These are phyloP conservation scores for Agrotis puta DNA, from an alignment of 2,888 invertebrate species.

Conservation along the genomic window DNA sequence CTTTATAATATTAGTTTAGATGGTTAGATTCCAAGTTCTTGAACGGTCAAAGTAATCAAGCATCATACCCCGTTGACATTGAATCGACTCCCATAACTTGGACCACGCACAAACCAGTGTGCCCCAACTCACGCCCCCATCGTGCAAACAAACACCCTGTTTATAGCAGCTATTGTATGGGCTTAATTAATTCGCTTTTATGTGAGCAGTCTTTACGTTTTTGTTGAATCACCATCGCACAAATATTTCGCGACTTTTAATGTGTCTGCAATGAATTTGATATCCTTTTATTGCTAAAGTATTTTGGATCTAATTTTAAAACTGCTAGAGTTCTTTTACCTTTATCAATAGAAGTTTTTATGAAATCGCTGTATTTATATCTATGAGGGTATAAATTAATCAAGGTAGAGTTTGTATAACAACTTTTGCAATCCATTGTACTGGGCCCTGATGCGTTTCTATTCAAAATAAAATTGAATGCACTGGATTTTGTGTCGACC, in stretches of 20 bases:
- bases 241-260: slow-evolving; percentile 64
- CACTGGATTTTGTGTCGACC: background rate
- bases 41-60: too few relatives aligned
- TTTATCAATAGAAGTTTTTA: background rate
- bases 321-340: background rate
- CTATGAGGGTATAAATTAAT: background rate
- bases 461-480: background rate
- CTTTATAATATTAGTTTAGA: too few relatives aligned
- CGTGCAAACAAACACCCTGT: slow-evolving; percentile 79
- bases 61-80: too few relatives aligned
- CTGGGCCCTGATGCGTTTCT: background rate
- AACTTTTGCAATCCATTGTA: background rate
- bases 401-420: background rate
- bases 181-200: slow-evolving; percentile 88
- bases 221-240: slow-evolving; percentile 71
- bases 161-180: slow-evolving; percentile 81
- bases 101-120: slow-evolving; percentile 41
- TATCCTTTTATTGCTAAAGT: slow-evolving; percentile 17
- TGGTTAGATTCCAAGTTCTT: too few relatives aligned
- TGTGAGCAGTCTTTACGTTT: slow-evolving; percentile 76
- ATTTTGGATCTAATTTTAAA: background rate
- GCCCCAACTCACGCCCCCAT: slow-evolving; percentile 62
- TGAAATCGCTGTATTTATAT: too few relatives aligned
- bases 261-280: slow-evolving; percentile 41
- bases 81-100: slow-evolving; percentile 15